Evolutionary conservation across 2,888 invertebrate genomes (phyloP), one percentile per base, ranked within the genome.

Genomic region (Amblyteles armatorius): DNA sequence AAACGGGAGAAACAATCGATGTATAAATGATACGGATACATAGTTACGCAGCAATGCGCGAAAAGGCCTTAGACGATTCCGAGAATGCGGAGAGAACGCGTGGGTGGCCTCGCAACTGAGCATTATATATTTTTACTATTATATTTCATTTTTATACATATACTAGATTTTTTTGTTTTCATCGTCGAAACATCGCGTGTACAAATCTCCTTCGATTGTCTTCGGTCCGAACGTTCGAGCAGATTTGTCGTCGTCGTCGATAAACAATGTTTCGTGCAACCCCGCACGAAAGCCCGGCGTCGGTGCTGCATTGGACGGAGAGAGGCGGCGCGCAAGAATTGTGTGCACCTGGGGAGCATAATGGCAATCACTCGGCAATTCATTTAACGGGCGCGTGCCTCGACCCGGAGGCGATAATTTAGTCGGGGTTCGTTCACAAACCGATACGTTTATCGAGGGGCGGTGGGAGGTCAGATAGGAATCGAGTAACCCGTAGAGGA

Each of bases 191-290:
- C 57, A 13, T 22, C 26, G 57, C 13, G 26, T 26, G 26, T 26
- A 55, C 55, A 19, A 22, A 55, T 55, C 9, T 13, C 26, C 26
- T 57, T 26, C 57, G 13, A 57, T 57, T 57, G 26, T 57, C 65
- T 79, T 72, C 40, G 65, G 13, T 65, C 48, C 40, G 65, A 52
- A 72, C 50, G 11, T 50, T 79, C 50, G 69, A 48, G 69, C 29
- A 40, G 26, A 65, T 79, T 65, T 65, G 65, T 79, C 65, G 76
- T 76, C 65, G 76, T 76, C n/a, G 29, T 69, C 72, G 52, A 65
- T 55, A 72, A 72, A 57, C 72, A 40, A 79, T 65, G 22, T 22
- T 22, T 22, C 22, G 71, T 60, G 78, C 65, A 52, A 52, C 50
- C 72, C 29, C n/a, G 52, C 52, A 26, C 50, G 63, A 16, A 26